A percentile compares a stretch with the other conserved stretches of the same genome.
Conservation (phyloP, 1,140 invertebrate species). For the Venturia canescens region DNA sequence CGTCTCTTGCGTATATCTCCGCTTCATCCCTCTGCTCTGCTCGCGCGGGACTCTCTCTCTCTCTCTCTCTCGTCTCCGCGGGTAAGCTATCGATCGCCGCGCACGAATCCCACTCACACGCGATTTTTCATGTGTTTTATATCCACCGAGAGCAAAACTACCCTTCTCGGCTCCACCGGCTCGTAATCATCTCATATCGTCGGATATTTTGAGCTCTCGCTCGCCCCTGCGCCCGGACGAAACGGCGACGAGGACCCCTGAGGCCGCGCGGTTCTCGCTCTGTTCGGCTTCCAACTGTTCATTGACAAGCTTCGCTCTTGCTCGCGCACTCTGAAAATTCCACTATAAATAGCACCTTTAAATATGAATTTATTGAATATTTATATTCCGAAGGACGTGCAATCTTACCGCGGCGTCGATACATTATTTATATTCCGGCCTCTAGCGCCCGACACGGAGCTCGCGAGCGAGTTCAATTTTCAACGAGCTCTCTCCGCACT, state of each 20-base stretch:
- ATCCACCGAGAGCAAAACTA: background rate
- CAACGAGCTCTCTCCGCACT: background rate
- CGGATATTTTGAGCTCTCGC: background rate
- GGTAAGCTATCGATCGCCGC: constrained; percentile 18
- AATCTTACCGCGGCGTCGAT: background rate
- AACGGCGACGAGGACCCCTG: too few species aligned
- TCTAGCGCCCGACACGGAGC: background rate
- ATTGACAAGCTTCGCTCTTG: too few species aligned
- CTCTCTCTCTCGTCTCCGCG: background rate
- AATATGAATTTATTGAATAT: constrained; percentile 5
- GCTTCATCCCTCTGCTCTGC: constrained; percentile 31
- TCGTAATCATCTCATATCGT: background rate
- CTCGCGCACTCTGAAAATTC: too few species aligned
- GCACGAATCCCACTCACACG: background rate
- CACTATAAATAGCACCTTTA: background rate
- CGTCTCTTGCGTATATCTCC: background rate
- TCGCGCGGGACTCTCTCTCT: background rate
- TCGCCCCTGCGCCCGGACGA: too few species aligned
- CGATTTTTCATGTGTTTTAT: background rate
- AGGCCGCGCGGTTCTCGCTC: too few species aligned
- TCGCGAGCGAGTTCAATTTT: background rate
- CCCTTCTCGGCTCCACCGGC: background rate
- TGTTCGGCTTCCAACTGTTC: too few species aligned
- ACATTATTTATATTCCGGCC: background rate
- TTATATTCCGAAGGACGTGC: background rate